Evolutionary conservation across 2,113 vertebrate genomes (phyloP), one percentile per base, ranked within the genome.

Genomic region (Mola mola): DNA sequence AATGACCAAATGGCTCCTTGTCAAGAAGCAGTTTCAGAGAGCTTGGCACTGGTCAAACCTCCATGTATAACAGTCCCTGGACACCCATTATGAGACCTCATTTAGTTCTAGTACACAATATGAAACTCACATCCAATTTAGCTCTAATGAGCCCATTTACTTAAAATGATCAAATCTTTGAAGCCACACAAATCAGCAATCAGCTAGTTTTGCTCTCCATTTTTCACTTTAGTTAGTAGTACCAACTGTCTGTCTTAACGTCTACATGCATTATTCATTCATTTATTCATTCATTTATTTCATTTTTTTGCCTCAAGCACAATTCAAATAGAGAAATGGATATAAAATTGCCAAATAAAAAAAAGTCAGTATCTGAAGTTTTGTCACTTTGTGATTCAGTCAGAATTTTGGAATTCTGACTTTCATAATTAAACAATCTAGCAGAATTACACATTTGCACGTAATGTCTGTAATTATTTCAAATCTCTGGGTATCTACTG

Each of bases 1-100:
- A 69, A 25, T 63, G 21, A 59, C 56, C 57, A 67, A 53, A 63
- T 66, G 36, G n/a, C n/a, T n/a, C n/a, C n/a, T n/a, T n/a, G n/a
- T n/a, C n/a, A n/a, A n/a, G n/a, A n/a, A n/a, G n/a, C n/a, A n/a
- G n/a, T 59, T 38, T 61, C 52, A 50, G 31, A 65, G 59, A 48
- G 50, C 34, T 66, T 70, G 65, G 79, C 44, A 63, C 34, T 6
- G 38, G 55, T 51, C 8, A 17, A 42, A 61, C 20, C 38, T 29
- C 8, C n/a, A n/a, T n/a, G n/a, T n/a, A n/a, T 25, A 48, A 38
- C 16, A 47, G 33, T 73, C 65, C 24, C 74, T 63, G 40, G 37
- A 29, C 17, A 26, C 20, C 46, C 12, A 58, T 66, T 62, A 52
- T 34, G 19, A 44, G 36, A 59, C 42, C 29, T 40, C 34, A 62